Conservation (phyloP, 2,797 vertebrate genomes). For the Oryzias dopingdopingensis region DNA sequence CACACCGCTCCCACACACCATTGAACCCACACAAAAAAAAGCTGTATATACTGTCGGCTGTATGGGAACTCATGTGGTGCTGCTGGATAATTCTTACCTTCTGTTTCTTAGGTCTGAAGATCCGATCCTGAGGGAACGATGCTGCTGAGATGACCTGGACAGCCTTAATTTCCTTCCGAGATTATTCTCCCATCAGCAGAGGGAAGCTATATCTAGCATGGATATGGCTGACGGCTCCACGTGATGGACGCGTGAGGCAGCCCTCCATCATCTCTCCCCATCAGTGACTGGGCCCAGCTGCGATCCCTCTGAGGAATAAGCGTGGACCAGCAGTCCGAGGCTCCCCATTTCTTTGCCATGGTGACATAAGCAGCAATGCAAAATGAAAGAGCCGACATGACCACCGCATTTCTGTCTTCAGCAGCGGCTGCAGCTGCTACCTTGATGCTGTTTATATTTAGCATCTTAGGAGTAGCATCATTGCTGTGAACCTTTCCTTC, state of each 20-base stretch:
- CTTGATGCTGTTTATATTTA: conserved; percentile 30
- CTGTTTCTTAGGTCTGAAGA: conserved; percentile 46
- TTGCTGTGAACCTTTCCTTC: conserved; percentile 34
- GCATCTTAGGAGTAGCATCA: conserved; percentile 32
- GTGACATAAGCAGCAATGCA: conserved; percentile 79
- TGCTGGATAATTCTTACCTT: conserved; percentile 22
- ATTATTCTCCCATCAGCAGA: conserved; percentile 53
- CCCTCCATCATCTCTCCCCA: conserved; percentile 65
- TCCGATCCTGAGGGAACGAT: conserved; percentile 45
- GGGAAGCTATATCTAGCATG: conserved; percentile 8
- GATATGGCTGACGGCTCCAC: conserved; percentile 54
- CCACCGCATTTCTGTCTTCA: conserved; percentile 63
- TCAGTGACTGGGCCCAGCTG: conserved; percentile 52
- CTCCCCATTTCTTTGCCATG: conserved; percentile 79
- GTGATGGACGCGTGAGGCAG: conserved; percentile 71
- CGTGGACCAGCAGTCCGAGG: conserved; percentile 59
- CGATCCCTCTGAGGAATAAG: conserved; percentile 48
- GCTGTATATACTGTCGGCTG: conserved; percentile 27
- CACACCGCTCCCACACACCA: conserved; percentile 48
- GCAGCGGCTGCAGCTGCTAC: conserved; percentile 64
- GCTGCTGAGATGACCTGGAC: conserved; percentile 63
- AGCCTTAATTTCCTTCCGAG: conserved; percentile 56
- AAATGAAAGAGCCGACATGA: conserved; percentile 71
- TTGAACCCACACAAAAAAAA: conserved; percentile 48
- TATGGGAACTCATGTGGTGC: conserved; percentile 22